Evolutionary conservation across 2,888 invertebrate genomes (phyloP).

Genomic region (Calameuta filiformis): DNA sequence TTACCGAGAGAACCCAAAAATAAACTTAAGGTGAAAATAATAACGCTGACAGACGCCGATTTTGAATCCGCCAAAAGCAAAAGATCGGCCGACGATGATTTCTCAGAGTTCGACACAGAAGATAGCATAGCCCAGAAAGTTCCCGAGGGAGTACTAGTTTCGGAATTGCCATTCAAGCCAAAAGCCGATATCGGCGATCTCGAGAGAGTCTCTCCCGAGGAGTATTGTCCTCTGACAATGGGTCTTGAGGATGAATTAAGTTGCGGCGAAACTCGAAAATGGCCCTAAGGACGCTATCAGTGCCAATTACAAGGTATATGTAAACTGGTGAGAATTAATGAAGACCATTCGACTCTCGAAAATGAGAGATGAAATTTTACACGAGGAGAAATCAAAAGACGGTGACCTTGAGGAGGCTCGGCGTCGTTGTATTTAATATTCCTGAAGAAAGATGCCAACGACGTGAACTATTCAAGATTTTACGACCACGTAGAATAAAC

Average conservation of each 20-base stretch:
- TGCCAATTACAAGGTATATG: background rate
- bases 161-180: conserved; percentile 55
- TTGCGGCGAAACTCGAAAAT: conserved; percentile 47
- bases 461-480: background rate
- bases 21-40: conserved; percentile 36
- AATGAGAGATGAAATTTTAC: background rate
- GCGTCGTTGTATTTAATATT: background rate
- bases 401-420: background rate
- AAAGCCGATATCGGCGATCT: conserved; percentile 54
- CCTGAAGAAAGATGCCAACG: background rate
- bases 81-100: conserved; percentile 44
- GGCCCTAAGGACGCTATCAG: conserved; percentile 40
- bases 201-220: conserved; percentile 54
- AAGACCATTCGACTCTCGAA: background rate
- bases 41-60: conserved; percentile 46
- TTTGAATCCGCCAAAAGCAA: conserved; percentile 34
- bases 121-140: conserved; percentile 28
- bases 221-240: conserved; percentile 56
- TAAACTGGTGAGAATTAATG: background rate
- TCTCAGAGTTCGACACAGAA: conserved; percentile 54
- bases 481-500: background rate
- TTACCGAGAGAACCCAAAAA: conserved; percentile 24
- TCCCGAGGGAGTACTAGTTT: conserved; percentile 44
- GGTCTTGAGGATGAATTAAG: conserved; percentile 49
- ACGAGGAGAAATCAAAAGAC: background rate